Evolutionary conservation across 2,113 vertebrate species (phyloP), one percentile per base, ranked within the genome.

Genomic region (Cyanocitta stelleri): DNA sequence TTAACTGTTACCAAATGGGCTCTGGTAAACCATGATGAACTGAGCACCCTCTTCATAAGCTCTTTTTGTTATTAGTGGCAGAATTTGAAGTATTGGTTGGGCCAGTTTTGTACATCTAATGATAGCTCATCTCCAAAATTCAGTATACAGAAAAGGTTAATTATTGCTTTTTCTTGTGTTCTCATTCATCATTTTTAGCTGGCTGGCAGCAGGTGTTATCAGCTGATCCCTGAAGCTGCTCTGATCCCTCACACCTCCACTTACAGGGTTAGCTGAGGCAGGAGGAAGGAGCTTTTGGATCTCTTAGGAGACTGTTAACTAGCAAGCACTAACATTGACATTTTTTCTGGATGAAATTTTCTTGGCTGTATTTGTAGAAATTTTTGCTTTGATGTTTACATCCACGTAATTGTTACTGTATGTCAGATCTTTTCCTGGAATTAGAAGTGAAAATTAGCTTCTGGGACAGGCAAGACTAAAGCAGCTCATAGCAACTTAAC

Each of bases 391-490:
- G 77, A 92, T 83, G 49, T 92, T 93, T 95, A 51, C 6, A 2
- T 89, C 89, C 71, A 73, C 6, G 4, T 68, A 83, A 44, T 48
- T 89, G 35, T 81, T 92, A 37, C 63, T 63, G 37, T 49, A 20
- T 62, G 67, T 90, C 63, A 77, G 87, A 91, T 79, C 11, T 87
- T 22, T 68, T 66, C 62, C 78, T 89, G 67, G 30, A 74, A 85
- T 85, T 69, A 62, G 29, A 86, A 93, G 63, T n/a, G n/a, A 87
- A 96, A 95, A 93, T 87, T 68, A 69, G 35, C 37, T 89, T 88
- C 82, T 89, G 30, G 51, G 52, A 62, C 68, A 95, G 61, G 58
- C 23, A 80, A 82, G 22, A 58, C 52, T 80, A 56, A 78, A 73
- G 43, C 27, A 81, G 26, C 33, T 87, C 56, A 22, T 69, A 78